phyloP scores from a whole-genome alignment of 2,113 vertebrate genomes.

The Leptocoma aspasia region DNA sequence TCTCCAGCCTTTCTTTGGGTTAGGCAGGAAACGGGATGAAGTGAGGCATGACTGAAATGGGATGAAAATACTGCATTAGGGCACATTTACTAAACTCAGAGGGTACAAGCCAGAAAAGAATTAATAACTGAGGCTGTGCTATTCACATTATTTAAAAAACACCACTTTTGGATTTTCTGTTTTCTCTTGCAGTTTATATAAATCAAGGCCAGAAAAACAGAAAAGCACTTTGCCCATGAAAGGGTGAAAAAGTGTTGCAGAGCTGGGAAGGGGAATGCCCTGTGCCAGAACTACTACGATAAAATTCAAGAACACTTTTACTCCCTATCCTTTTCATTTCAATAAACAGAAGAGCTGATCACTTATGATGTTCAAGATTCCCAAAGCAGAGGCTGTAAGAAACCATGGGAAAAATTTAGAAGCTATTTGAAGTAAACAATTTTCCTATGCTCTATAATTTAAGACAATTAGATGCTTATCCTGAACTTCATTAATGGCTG shows the following conservation, averaged over 20 bases:
- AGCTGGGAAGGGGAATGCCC: fast-evolving
- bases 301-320: background rate
- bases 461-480: background rate
- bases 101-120: background rate
- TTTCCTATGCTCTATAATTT: background rate
- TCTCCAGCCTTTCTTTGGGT: background rate
- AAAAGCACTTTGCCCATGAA: background rate
- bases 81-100: background rate
- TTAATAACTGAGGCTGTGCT: background rate
- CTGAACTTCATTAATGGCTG: background rate
- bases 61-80: background rate
- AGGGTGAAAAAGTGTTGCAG: background rate
- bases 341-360: background rate
- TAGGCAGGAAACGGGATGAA: background rate
- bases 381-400: background rate
- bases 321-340: background rate
- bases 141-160: background rate
- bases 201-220: background rate
- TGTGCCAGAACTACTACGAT: background rate
- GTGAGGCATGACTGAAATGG: background rate
- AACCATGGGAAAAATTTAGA: background rate
- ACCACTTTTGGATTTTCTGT: background rate
- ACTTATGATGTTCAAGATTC: background rate
- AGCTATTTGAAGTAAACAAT: background rate
- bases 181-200: background rate